A percentile compares a stretch with the other conserved stretches of the same genome.
Conservation (phyloP, 2,113 vertebrate species). For the Pardalotus punctatus region DNA sequence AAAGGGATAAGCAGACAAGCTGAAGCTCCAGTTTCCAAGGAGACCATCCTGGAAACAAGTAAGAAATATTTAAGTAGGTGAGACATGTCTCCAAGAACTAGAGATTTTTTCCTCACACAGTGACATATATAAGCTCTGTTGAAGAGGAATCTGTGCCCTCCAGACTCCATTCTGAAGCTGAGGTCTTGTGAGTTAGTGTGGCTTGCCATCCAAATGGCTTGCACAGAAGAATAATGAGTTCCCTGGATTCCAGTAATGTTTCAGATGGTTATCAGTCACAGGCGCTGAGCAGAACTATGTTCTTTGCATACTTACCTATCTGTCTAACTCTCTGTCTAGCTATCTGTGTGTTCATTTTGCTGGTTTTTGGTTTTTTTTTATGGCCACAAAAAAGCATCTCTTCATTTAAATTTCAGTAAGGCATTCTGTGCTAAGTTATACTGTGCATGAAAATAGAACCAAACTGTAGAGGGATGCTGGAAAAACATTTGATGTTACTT, state of each 20-base stretch:
- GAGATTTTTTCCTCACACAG: not conserved
- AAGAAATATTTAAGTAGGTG: slow-evolving; percentile 30
- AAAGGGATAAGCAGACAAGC: slow-evolving; percentile 15
- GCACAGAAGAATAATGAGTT: not conserved
- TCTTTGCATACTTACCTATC: not conserved
- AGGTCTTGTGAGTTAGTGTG: not conserved
- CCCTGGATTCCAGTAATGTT: not conserved
- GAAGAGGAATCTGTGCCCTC: not conserved
- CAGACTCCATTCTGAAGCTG: not conserved
- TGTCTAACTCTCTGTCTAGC: not conserved
- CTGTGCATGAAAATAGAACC: not conserved
- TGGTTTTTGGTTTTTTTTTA: not conserved
- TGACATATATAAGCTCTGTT: not conserved
- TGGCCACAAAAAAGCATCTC: not conserved
- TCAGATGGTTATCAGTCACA: not conserved
- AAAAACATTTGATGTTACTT: not conserved
- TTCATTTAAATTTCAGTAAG: not conserved
- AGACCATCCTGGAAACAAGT: slow-evolving; percentile 17
- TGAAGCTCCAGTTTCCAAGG: slow-evolving; percentile 59
- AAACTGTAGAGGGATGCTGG: not conserved
- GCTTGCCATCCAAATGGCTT: not conserved
- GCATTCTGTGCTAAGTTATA: not conserved
- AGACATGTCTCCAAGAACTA: not conserved
- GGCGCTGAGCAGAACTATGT: not conserved
- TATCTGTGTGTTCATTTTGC: not conserved